A percentile compares a stretch with the other conserved stretches of the same genome.
Evolutionary conservation across 2,113 vertebrate species (phyloP).

Genomic region (Rhynchomys soricoides): DNA sequence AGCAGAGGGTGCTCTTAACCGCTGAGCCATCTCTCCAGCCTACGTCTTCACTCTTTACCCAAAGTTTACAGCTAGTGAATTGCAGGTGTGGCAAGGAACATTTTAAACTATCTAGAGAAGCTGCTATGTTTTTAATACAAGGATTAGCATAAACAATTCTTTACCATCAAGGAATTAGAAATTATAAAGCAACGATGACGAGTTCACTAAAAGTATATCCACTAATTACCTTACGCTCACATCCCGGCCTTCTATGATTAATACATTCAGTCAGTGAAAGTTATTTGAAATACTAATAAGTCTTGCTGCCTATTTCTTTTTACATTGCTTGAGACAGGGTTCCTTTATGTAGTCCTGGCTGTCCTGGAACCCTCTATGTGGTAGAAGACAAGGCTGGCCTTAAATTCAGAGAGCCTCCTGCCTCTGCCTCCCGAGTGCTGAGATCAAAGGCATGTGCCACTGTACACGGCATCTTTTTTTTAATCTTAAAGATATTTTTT

Average conservation of each 20-base stretch:
- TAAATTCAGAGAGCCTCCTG: not conserved
- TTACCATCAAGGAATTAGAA: not conserved
- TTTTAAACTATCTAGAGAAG: not conserved
- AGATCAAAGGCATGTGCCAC: not conserved
- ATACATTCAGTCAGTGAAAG: not conserved
- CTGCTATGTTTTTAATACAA: not conserved
- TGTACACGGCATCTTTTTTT: not conserved
- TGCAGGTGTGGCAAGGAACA: not conserved
- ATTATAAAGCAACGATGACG: not conserved
- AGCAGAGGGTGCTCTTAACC: too few species aligned
- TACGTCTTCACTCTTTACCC: not conserved
- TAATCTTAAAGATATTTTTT: not conserved
- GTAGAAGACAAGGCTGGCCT: not conserved
- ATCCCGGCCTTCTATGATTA: not conserved
- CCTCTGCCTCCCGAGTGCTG: not conserved
- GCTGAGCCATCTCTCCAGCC: too few species aligned
- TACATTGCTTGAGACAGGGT: too few species aligned
- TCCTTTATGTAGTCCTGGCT: not conserved
- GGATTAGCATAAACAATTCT: not conserved
- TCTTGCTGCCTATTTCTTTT: not conserved
- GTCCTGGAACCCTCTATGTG: not conserved
- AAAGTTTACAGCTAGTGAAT: not conserved
- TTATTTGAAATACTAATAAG: slow-evolving; percentile 16
- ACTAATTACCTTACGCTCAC: not conserved
- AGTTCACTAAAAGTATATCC: not conserved